Evolutionary conservation across 2,113 vertebrate species (phyloP), one percentile per base, ranked within the genome.

Genomic region (Sinocyclocheilus anshuiensis): DNA sequence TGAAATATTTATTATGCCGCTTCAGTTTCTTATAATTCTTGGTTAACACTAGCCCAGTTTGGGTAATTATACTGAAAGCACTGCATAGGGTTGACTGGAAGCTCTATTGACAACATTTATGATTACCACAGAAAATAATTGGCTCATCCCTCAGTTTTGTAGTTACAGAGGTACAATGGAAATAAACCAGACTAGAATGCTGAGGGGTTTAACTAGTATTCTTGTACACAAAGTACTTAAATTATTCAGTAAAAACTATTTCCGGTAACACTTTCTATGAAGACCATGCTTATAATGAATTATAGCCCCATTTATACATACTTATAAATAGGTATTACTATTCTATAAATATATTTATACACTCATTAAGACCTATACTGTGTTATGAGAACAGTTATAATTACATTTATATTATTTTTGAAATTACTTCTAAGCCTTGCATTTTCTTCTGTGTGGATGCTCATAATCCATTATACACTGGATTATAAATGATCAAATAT

Each of bases 81-180:
- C 42, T 36, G 26, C 3, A 29, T 42, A 39, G 8, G 33, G 33
- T 22, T 72, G 18, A 42, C 11, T 72, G 36, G 18, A 72, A 69
- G 15, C 11, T 33, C 20, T 42, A 22, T 72, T 72, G 33, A 72
- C 33, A 39, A 20, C 18, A 42, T n/a, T 72, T 29, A 18, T 69
- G 65, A 69, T 67, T 67, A 67, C 63, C 24, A 29, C 9, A 72
- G 36, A 72, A 72, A 72, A 72, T 72, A 72, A 42, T 42, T 72
- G 69, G 9, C 69, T 39, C 8, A 42, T 42, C 36, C 18, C 36
- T 72, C 69, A 22, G 18, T 42, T 6, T 9, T 6, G 4, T 10
- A 72, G 69, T 22, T 39, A 1, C 18, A 72, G 18, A 18, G 1
- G 18, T 18, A 55, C 15, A 6, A 55, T 55, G 53, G 53, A 72